Conservation (phyloP, 1,140 invertebrate species). For the Lerema accius region DNA sequence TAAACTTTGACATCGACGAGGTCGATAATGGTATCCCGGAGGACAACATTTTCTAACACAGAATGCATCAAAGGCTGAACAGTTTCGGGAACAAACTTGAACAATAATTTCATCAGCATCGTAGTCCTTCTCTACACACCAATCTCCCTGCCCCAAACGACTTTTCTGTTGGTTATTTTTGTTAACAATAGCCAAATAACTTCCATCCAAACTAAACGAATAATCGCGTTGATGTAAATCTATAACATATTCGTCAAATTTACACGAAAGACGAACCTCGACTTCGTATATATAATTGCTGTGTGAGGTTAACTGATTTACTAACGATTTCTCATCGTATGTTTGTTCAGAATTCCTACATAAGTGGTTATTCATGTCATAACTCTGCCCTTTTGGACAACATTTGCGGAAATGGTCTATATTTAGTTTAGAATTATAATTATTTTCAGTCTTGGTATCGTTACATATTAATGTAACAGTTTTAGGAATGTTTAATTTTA, state of each 20-base stretch:
- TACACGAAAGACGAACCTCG: constrained; percentile 58
- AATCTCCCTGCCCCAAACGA: constrained; percentile 54
- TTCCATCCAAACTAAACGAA: constrained; percentile 48
- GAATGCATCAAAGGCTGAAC: constrained; percentile 58
- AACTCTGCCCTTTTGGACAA: constrained; percentile 58
- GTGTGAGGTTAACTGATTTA: constrained; percentile 42
- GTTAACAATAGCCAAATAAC: constrained; percentile 44
- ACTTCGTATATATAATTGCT: constrained; percentile 55
- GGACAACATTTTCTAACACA: constrained; percentile 78
- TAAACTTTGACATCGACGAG: constrained; percentile 47
- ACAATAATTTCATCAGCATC: constrained; percentile 46
- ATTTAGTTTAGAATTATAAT: constrained; percentile 36
- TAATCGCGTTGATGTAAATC: constrained; percentile 52
- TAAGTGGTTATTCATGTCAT: constrained; percentile 50
- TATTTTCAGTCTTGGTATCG: constrained; percentile 41
- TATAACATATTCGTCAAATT: constrained; percentile 59
- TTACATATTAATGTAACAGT: constrained; percentile 61
- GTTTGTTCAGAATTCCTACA: constrained; percentile 46
- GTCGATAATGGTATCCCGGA: constrained; percentile 63
- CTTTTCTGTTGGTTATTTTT: constrained; percentile 37
- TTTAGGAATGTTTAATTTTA: constrained; percentile 61
- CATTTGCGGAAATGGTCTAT: constrained; percentile 63
- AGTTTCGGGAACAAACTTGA: constrained; percentile 62
- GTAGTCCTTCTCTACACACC: constrained; percentile 69
- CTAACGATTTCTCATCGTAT: constrained; percentile 43